These are phyloP conservation scores for Rhagoletis zephyria DNA, from an alignment of 1,140 invertebrate genomes.

Conservation along the genomic window DNA sequence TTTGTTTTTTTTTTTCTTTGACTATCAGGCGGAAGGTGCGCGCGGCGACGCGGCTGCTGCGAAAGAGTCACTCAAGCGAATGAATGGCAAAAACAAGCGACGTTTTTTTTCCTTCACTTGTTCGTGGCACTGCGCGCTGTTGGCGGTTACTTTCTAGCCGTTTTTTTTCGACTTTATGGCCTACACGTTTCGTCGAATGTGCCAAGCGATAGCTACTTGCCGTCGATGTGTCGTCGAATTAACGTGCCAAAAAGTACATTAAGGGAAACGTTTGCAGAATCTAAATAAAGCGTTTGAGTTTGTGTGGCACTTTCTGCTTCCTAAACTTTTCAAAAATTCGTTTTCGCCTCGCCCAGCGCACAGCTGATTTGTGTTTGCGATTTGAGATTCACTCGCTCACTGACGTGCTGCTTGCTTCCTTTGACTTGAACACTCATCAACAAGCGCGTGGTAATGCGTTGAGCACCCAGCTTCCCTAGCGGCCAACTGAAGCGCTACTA, in stretches of 20 bases:
- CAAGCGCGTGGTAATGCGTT: too few species aligned
- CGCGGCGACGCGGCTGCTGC: background rate
- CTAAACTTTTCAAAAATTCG: background rate
- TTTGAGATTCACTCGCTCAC: conserved; percentile 17
- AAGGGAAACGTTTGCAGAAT: conserved; percentile 5
- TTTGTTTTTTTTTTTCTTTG: background rate
- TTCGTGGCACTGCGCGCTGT: background rate
- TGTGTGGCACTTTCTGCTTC: background rate
- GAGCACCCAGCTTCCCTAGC: background rate
- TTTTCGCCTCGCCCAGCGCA: background rate
- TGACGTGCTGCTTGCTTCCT: background rate
- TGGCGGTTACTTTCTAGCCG: background rate
- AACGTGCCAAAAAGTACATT: conserved; percentile 5
- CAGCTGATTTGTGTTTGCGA: background rate
- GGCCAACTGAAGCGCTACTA: too few species aligned
- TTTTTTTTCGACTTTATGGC: background rate
- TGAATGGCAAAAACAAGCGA: background rate
- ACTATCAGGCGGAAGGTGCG: background rate
- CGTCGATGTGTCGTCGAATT: background rate
- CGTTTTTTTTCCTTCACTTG: background rate
- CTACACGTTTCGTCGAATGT: background rate
- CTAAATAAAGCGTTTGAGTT: background rate
- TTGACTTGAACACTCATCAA: background rate
- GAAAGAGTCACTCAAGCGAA: background rate
- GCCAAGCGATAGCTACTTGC: background rate